A percentile compares a stretch with the other conserved stretches of the same genome.
Evolutionary conservation across 2,888 invertebrate species (phyloP).

Genomic region (Laspeyria flexula): DNA sequence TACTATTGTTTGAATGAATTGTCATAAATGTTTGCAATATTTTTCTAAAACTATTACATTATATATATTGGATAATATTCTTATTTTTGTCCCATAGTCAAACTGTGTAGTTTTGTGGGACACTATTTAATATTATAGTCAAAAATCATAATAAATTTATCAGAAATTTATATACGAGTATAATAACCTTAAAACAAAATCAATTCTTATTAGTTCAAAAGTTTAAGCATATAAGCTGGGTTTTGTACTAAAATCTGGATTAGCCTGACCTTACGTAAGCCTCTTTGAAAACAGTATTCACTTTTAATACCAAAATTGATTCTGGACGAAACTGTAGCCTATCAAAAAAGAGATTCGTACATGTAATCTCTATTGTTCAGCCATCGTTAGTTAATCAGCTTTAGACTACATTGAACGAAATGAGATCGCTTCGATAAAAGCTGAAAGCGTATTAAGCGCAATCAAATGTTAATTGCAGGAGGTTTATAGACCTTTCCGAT

Average conservation of each 20-base stretch:
- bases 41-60: too few species aligned
- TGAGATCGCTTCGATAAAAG: conserved; percentile 37
- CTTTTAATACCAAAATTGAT: conserved; percentile 3
- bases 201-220: too few species aligned
- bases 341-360: conserved; percentile 27
- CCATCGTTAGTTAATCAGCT: conserved; percentile 41
- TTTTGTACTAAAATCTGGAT: background rate
- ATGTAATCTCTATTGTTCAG: conserved; percentile 35
- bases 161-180: too few species aligned
- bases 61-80: too few species aligned
- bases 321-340: conserved; percentile 14
- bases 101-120: too few species aligned
- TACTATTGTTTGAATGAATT: too few species aligned
- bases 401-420: conserved; percentile 33
- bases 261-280: background rate
- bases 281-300: background rate
- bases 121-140: too few species aligned
- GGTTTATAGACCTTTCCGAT: conserved; percentile 47
- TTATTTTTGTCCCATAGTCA: too few species aligned
- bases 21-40: too few species aligned
- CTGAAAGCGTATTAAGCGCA: conserved; percentile 42
- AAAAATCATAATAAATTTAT: too few species aligned
- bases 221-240: too few species aligned
- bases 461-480: conserved; percentile 52
- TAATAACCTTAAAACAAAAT: too few species aligned